Evolutionary conservation across 2,113 vertebrate genomes (phyloP).

Genomic region (Lates calcarifer): DNA sequence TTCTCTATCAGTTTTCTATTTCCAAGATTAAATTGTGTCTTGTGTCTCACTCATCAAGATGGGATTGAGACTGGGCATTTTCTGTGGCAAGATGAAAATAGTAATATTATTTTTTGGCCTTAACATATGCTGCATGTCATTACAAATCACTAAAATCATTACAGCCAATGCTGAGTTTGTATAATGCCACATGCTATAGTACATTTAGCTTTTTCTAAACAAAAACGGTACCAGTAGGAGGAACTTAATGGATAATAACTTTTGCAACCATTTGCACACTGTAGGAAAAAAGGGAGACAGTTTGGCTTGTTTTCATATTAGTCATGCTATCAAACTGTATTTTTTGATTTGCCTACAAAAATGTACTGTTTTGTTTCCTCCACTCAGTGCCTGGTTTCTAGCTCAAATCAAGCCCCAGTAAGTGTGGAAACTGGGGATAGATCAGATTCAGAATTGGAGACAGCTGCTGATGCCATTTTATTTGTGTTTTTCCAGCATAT

Average conservation of each 20-base stretch:
- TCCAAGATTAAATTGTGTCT: neutral
- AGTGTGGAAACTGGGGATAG: slow-evolving; percentile 1
- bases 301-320: slow-evolving; percentile 5
- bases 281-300: neutral
- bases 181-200: neutral
- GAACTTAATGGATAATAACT: neutral
- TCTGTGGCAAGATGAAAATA: neutral
- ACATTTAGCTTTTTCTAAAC: neutral
- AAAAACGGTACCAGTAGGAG: neutral
- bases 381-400: slow-evolving; percentile 1
- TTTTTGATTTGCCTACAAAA: slow-evolving; percentile 38
- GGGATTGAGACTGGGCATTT: too few relatives aligned
- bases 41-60: neutral
- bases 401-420: neutral
- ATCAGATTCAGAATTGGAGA: slow-evolving; percentile 12
- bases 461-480: slow-evolving; percentile 11
- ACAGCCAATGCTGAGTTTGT: neutral
- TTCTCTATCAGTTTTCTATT: neutral
- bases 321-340: slow-evolving; percentile 9
- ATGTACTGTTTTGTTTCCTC: slow-evolving; percentile 5
- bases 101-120: neutral
- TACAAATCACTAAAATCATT: neutral
- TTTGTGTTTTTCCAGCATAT: slow-evolving; percentile 10
- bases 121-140: neutral
- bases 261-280: neutral